Conservation (phyloP, 2,888 invertebrate species). For the Periphyllus acericola region DNA sequence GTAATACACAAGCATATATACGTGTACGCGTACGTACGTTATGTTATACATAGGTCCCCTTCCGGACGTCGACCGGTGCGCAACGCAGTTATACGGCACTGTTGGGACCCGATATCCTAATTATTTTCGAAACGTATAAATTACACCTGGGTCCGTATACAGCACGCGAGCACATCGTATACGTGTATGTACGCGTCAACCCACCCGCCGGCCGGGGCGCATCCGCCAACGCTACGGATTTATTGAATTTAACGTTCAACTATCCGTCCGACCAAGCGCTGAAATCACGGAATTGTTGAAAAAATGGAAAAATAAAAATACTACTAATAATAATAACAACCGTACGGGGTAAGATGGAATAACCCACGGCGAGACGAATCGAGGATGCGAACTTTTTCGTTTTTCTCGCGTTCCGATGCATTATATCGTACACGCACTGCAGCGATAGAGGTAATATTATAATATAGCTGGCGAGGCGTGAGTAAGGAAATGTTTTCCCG, state of each 20-base stretch:
- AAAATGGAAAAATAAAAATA: not conserved
- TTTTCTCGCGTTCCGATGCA: too few relatives aligned
- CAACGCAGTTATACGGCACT: not conserved
- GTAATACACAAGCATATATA: not conserved
- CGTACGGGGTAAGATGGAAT: too few relatives aligned
- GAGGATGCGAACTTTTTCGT: not conserved
- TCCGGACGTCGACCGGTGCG: not conserved
- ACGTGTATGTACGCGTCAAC: not conserved
- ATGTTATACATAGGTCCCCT: not conserved
- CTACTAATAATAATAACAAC: not conserved
- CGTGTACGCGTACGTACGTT: not conserved
- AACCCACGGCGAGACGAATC: not conserved
- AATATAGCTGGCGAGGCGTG: too few relatives aligned
- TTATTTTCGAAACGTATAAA: conserved; percentile 27
- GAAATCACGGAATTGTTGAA: not conserved
- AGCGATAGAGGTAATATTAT: too few relatives aligned
- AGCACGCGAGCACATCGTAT: too few relatives aligned
- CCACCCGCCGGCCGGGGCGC: not conserved
- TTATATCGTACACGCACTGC: too few relatives aligned
- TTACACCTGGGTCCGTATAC: not conserved
- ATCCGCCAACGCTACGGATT: not conserved
- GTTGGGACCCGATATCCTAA: conserved; percentile 2
- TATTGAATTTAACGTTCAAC: not conserved
- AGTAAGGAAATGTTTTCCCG: too few relatives aligned
- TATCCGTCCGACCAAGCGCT: not conserved